phyloP scores from a whole-genome alignment of 2,113 vertebrate genomes.

The Arvicanthis niloticus region DNA sequence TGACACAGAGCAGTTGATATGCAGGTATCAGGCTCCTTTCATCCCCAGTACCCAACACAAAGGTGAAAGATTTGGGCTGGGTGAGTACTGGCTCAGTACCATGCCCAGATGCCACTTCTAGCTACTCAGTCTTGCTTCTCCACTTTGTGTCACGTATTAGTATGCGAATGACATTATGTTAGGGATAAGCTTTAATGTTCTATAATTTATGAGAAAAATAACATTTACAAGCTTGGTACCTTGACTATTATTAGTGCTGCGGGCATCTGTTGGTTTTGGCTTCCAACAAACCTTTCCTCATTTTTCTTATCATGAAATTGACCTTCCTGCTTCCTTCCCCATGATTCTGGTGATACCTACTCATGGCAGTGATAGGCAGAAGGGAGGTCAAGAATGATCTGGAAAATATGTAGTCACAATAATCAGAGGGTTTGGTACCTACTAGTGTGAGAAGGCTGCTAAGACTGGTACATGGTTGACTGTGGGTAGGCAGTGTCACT shows the following conservation, averaged over 20 bases:
- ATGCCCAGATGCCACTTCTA: not conserved
- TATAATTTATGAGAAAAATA: constrained; percentile 62
- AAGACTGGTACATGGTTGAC: not conserved
- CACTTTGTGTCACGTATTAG: not conserved
- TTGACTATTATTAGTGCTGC: constrained; percentile 38
- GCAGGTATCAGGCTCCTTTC: not conserved
- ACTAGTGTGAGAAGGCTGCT: not conserved
- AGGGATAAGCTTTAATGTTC: constrained; percentile 43
- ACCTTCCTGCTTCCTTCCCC: not conserved
- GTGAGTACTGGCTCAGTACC: accelerated
- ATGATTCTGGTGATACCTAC: not conserved
- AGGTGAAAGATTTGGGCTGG: not conserved
- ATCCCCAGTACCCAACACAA: accelerated
- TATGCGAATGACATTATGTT: not conserved
- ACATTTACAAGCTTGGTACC: constrained; percentile 48
- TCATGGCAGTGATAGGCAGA: not conserved
- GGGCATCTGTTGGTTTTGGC: constrained; percentile 56
- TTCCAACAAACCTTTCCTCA: not conserved
- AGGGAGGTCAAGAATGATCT: not conserved
- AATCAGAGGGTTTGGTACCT: not conserved
- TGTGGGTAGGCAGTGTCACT: not conserved
- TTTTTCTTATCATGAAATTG: not conserved
- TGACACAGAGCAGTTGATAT: accelerated
- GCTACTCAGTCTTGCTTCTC: not conserved
- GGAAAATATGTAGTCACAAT: not conserved